phyloP scores from a whole-genome alignment of 2,113 vertebrate genomes.

The Myiopsitta monachus region DNA sequence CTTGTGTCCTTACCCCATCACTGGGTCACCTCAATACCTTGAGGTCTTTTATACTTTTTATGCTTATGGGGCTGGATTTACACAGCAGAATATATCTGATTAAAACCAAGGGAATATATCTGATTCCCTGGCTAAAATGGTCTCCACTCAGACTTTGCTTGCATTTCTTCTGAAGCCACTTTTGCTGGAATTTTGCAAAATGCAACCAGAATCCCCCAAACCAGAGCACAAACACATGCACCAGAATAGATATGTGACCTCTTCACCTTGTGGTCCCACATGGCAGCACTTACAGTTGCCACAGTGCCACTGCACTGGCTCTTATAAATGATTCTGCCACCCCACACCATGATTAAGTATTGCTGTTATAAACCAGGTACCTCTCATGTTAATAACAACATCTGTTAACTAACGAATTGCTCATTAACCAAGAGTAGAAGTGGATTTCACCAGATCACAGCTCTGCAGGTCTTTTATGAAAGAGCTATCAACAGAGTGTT shows the following conservation, averaged over 20 bases:
- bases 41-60: not conserved
- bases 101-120: not conserved
- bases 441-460: conserved; percentile 65
- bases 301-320: not conserved
- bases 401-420: conserved; percentile 73
- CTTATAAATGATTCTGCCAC: conserved; percentile 43
- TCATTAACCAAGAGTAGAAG: conserved; percentile 70
- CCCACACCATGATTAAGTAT: conserved; percentile 66
- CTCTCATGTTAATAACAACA: conserved; percentile 61
- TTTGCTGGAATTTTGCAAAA: not conserved
- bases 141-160: accelerated
- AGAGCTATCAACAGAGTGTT: not conserved
- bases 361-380: conserved; percentile 74
- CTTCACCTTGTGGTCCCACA: conserved; percentile 29
- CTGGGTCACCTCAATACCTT: not conserved
- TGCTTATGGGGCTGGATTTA: not conserved
- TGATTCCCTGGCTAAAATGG: not conserved
- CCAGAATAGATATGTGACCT: not conserved
- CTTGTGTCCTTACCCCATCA: not conserved
- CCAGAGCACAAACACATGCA: not conserved
- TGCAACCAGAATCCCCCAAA: not conserved
- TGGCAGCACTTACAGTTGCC: conserved; percentile 35
- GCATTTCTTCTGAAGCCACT: not conserved
- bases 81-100: not conserved
- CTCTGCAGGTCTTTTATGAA: conserved; percentile 47